A percentile compares a stretch with the other conserved stretches of the same genome.
These are phyloP conservation scores for Etheostoma perlongum DNA, from an alignment of 2,797 vertebrate genomes.

Conservation along the genomic window DNA sequence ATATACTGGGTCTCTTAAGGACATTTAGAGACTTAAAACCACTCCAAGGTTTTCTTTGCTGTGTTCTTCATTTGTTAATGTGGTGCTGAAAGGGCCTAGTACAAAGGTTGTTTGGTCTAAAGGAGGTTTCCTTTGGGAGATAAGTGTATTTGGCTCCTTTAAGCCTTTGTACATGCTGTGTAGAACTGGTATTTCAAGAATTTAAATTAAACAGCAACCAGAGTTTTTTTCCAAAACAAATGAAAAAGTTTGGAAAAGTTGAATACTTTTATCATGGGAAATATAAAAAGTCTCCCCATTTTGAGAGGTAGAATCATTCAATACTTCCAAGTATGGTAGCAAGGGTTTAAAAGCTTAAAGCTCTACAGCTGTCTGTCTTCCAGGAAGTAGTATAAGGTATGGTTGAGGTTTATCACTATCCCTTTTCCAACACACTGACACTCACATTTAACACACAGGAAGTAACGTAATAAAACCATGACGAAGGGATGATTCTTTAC, in stretches of 20 bases:
- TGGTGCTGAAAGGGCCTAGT: conserved; percentile 26
- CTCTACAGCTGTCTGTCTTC: not conserved
- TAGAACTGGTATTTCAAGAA: not conserved
- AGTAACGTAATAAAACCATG: conserved; percentile 45
- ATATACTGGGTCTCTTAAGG: too few species aligned
- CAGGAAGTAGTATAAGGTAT: not conserved
- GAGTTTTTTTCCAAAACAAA: conserved; percentile 16
- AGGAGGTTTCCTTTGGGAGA: not conserved
- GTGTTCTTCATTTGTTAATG: conserved; percentile 3
- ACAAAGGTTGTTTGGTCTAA: not conserved
- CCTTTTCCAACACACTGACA: conserved; percentile 22
- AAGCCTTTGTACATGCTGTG: not conserved
- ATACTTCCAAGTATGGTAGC: not conserved
- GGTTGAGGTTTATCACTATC: conserved; percentile 19
- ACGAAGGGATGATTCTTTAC: conserved; percentile 51
- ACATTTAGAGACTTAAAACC: conserved; percentile 2
- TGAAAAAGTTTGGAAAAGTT: conserved; percentile 1
- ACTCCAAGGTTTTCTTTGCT: not conserved
- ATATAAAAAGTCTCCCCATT: not conserved
- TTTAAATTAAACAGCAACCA: not conserved
- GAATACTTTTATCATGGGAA: not conserved
- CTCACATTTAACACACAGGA: conserved; percentile 30
- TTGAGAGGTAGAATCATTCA: not conserved
- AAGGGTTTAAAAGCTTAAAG: conserved; percentile 15
- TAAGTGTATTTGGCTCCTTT: not conserved